Evolutionary conservation across 2,113 vertebrate species (phyloP), one percentile per base, ranked within the genome.

Genomic region (Corvus moneduloides): DNA sequence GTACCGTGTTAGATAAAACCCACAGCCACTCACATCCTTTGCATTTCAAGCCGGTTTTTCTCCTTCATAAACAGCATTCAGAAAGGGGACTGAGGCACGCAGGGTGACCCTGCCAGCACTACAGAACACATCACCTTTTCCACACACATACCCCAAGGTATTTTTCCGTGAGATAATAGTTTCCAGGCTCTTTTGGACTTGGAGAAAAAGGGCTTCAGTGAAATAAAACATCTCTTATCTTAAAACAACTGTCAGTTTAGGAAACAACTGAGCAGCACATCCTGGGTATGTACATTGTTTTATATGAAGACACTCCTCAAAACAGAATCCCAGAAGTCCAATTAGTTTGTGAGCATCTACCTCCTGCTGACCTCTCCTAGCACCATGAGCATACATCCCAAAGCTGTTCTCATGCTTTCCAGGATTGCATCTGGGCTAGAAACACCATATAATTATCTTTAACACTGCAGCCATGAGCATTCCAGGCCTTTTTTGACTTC

Each of bases 141-240:
- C 68, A 86, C 52, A 72, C 1, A 3, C 46, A 13, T 30, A 90
- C 55, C 63, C 79, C 64, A 75, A 90, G 88, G 90, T 83, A 77
- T 90, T 90, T 66, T 87, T 73, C 61, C 2, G 5, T 20, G 64
- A 88, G 75, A 52, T 86, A 85, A 49, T 49, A 61, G 33, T 84
- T 95, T 90, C 61, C 56, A 89, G 51, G 89, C 24, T 92, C 62
- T 72, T 95, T 93, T 84, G 51, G 81, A 79, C 68, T 76, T 16
- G 9, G 72, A 81, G 48, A 55, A 93, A 52, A 91, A 90, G 68
- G 30, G 39, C 44, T 92, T 91, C 37, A 24, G 56, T 61, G 76
- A 95, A 97, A 95, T 55, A 81, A 86, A 93, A 78, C 71, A 86
- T 80, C 87, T 94, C 74, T 95, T 84, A 92, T 87, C 89, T 96